phyloP scores from a whole-genome alignment of 2,113 vertebrate species.

The Sceloporus undulatus region DNA sequence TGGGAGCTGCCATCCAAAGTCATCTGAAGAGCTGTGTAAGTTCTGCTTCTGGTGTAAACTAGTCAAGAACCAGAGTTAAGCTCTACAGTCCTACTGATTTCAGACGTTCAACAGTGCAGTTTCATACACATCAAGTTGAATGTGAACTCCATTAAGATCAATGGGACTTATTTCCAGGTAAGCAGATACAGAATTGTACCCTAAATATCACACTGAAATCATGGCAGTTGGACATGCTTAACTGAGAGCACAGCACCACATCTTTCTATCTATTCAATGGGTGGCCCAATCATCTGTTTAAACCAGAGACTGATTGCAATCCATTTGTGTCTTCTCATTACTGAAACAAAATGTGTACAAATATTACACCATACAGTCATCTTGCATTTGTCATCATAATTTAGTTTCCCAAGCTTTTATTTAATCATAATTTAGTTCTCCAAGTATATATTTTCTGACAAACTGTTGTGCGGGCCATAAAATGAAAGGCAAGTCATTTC shows the following conservation, averaged over 20 bases:
- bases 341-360: background rate
- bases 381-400: background rate
- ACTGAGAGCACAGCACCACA: background rate
- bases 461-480: background rate
- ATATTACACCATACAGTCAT: background rate
- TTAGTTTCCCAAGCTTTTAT: background rate
- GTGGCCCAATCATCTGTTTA: background rate
- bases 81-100: too few relatives aligned
- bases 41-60: too few relatives aligned
- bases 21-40: background rate
- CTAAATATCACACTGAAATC: background rate
- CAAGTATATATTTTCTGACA: background rate
- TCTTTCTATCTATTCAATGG: background rate
- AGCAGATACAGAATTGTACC: background rate
- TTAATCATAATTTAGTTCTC: background rate
- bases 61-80: too few relatives aligned
- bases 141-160: background rate
- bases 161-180: background rate
- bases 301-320: background rate
- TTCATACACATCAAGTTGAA: too few relatives aligned
- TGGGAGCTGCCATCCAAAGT: background rate
- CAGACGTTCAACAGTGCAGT: too few relatives aligned
- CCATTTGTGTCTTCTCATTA: background rate
- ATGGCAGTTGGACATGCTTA: background rate
- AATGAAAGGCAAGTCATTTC: background rate